phyloP scores from a whole-genome alignment of 2,797 vertebrate genomes.

The Spinus olivaceus region DNA sequence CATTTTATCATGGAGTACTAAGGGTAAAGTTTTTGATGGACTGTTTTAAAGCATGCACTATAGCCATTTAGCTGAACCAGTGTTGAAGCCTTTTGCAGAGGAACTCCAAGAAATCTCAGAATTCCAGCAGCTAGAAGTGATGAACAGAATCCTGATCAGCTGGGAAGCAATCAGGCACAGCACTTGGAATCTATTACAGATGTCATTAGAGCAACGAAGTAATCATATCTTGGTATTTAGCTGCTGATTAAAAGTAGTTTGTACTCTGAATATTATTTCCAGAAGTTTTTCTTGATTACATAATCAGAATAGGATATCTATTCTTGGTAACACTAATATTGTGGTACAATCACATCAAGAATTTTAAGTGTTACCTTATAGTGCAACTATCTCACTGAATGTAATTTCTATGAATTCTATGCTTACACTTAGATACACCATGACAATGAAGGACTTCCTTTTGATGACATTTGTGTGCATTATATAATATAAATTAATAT shows the following conservation, averaged over 20 bases:
- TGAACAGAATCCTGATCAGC: slow-evolving; percentile 42
- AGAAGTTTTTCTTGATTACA: slow-evolving; percentile 68
- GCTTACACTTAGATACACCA: not conserved
- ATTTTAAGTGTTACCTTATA: slow-evolving; percentile 3
- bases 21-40: not conserved
- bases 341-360: not conserved
- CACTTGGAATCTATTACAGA: slow-evolving; percentile 59
- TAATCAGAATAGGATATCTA: slow-evolving; percentile 48
- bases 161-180: slow-evolving; percentile 65
- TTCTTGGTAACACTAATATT: slow-evolving; percentile 3
- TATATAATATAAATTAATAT: not conserved
- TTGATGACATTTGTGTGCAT: not conserved
- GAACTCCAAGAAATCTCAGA: slow-evolving; percentile 8
- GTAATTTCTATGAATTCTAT: not conserved
- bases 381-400: not conserved
- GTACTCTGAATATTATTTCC: slow-evolving; percentile 56
- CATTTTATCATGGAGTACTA: not conserved
- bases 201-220: slow-evolving; percentile 50
- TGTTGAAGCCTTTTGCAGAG: not conserved
- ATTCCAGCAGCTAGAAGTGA: slow-evolving; percentile 37
- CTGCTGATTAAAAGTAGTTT: slow-evolving; percentile 74
- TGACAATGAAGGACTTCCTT: not conserved
- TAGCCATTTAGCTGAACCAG: not conserved
- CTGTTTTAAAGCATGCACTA: not conserved
- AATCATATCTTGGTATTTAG: slow-evolving; percentile 70